Conservation (phyloP, 2,113 vertebrate species). For the Sinocyclocheilus maitianheensis region DNA sequence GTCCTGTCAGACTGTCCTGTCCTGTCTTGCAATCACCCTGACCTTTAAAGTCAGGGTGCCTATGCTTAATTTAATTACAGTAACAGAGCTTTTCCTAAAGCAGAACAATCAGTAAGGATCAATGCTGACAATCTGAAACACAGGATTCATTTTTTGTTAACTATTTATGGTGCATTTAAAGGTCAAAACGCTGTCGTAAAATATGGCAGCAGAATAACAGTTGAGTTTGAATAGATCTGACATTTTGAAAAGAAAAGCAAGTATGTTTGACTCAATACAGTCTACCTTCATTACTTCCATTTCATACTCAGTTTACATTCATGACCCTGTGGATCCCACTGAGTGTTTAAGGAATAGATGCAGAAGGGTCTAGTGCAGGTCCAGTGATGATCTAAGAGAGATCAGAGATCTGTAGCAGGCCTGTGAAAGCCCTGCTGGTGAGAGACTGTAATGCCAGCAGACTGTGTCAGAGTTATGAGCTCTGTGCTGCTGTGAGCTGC, state of each 20-base stretch:
- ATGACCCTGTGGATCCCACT: neutral
- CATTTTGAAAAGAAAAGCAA: neutral
- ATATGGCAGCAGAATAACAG: neutral
- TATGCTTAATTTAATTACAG: conserved; percentile 4
- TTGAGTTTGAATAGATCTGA: neutral
- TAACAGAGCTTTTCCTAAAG: conserved; percentile 4
- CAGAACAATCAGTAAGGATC: neutral
- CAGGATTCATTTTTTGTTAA: neutral
- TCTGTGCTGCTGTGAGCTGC: neutral
- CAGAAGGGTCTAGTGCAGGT: neutral
- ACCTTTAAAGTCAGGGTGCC: conserved; percentile 6
- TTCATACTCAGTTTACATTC: neutral
- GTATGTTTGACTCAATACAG: neutral
- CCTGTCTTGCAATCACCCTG: neutral
- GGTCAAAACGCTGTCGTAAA: neutral
- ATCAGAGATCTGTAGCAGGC: neutral
- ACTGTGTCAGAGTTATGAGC: conserved; percentile 27
- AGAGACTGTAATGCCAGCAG: conserved; percentile 12
- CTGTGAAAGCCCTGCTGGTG: conserved; percentile 8
- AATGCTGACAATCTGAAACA: neutral
- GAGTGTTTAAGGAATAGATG: neutral
- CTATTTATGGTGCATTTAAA: neutral
- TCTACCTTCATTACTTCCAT: neutral
- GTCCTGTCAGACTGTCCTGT: neutral
- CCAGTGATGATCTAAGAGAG: neutral